phyloP scores from a whole-genome alignment of 37 sponge, comb jelly and placozoan species.

The Diacarnus erythraeanus region DNA sequence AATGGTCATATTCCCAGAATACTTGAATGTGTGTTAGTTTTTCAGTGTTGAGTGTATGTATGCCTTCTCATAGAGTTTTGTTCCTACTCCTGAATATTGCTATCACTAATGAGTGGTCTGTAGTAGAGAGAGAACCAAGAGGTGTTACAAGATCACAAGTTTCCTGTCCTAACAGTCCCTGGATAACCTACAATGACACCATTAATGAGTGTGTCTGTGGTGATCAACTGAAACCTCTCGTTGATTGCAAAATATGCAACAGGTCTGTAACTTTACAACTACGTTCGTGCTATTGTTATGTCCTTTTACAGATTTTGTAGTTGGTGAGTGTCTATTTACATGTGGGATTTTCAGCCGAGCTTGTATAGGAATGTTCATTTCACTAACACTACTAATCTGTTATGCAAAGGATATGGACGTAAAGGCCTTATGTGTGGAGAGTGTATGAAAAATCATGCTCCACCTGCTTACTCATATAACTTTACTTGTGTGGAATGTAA shows the following conservation, averaged over 20 bases:
- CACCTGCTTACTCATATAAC: conserved; percentile 38
- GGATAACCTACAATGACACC: neutral
- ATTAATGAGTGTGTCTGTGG: neutral
- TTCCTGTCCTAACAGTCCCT: neutral
- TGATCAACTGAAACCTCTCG: neutral
- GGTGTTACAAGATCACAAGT: neutral
- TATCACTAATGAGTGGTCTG: too few relatives aligned
- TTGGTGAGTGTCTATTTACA: neutral
- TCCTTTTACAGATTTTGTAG: neutral
- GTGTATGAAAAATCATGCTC: conserved; percentile 18
- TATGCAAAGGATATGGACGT: neutral
- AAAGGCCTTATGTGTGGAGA: conserved; percentile 20
- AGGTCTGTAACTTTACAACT: neutral
- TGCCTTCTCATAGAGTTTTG: too few relatives aligned
- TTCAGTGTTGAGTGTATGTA: too few relatives aligned
- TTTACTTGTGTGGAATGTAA: conserved; percentile 10
- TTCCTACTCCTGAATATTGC: too few relatives aligned
- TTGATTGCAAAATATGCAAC: neutral
- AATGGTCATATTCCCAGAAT: too few relatives aligned
- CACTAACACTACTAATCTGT: neutral
- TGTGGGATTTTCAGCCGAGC: too few relatives aligned
- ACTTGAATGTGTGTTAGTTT: too few relatives aligned
- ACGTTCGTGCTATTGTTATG: neutral
- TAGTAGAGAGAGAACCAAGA: too few relatives aligned
- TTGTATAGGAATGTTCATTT: neutral